Conservation (phyloP, 2,888 invertebrate species). For the Cryptocephalus primarius region DNA sequence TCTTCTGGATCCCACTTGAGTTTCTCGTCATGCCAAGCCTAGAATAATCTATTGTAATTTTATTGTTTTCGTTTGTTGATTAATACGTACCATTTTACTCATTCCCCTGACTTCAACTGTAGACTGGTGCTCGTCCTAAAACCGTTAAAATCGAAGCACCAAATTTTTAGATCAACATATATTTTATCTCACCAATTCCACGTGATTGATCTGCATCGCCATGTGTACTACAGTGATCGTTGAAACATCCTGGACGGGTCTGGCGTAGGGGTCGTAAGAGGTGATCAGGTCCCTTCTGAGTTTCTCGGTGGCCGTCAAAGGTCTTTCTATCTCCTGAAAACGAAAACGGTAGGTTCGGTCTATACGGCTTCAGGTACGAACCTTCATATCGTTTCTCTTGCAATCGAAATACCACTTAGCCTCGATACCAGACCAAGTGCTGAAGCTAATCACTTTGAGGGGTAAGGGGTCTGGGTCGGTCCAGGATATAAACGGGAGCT, state of each 20-base stretch:
- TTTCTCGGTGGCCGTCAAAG: constrained; percentile 41
- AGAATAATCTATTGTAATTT: constrained; percentile 11
- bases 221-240: constrained; percentile 23
- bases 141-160: constrained; percentile 1
- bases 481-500: constrained; percentile 48
- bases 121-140: constrained; percentile 31
- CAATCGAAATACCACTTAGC: constrained; percentile 63
- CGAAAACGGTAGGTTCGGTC: too few relatives aligned
- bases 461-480: constrained; percentile 48
- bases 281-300: constrained; percentile 42
- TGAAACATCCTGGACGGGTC: constrained; percentile 25
- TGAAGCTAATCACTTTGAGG: constrained; percentile 56
- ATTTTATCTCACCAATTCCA: constrained; percentile 24
- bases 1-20: constrained; percentile 49
- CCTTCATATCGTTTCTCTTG: constrained; percentile 24
- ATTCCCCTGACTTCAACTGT: constrained; percentile 30
- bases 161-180: too few relatives aligned
- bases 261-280: constrained; percentile 37
- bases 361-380: too few relatives aligned
- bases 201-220: constrained; percentile 19
- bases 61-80: too few relatives aligned
- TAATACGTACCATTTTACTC: constrained; percentile 35
- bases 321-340: constrained; percentile 34
- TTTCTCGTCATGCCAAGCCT: constrained; percentile 54
- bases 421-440: constrained; percentile 53